Percentiles rank a stretch among this genome's conserved stretches.
Conservation (phyloP, 2,797 vertebrate species). For the Pseudochaenichthys georgianus region DNA sequence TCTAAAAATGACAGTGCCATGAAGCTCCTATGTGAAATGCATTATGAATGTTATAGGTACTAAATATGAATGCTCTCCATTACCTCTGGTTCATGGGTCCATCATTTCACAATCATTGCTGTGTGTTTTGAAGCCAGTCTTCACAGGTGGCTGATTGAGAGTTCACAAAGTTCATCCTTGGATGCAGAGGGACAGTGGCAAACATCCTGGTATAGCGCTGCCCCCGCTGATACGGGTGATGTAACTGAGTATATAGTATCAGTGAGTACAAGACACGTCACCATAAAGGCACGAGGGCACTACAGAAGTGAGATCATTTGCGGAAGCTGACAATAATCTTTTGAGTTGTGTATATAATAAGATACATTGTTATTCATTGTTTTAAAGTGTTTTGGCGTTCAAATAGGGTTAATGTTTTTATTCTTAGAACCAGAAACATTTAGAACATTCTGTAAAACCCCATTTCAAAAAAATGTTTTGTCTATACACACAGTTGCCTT, state of each 20-base stretch:
- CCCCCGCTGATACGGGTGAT: slow-evolving; percentile 38
- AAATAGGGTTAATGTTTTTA: not conserved
- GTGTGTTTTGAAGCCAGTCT: slow-evolving; percentile 25
- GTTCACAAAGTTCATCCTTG: slow-evolving; percentile 38
- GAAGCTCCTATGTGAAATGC: slow-evolving; percentile 50
- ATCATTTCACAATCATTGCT: slow-evolving; percentile 18
- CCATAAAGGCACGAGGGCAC: not conserved
- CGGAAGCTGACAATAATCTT: not conserved
- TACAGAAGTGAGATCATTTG: not conserved
- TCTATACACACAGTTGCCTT: slow-evolving; percentile 12
- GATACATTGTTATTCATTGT: not conserved
- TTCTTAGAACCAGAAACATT: not conserved
- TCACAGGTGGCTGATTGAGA: slow-evolving; percentile 45
- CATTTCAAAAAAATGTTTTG: not conserved
- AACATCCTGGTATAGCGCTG: slow-evolving; percentile 51
- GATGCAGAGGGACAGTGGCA: slow-evolving; percentile 29
- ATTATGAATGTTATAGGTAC: slow-evolving; percentile 66
- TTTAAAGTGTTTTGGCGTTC: not conserved
- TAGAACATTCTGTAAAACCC: not conserved
- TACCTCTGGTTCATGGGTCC: slow-evolving; percentile 22
- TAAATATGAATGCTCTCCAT: slow-evolving; percentile 58
- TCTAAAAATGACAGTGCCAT: slow-evolving; percentile 42
- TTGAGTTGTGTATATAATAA: not conserved
- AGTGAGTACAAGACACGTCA: slow-evolving; percentile 24
- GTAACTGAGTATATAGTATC: slow-evolving; percentile 12